Evolutionary conservation across 1,140 invertebrate species (phyloP), one percentile per base, ranked within the genome.

Genomic region (Drosophila quadrilineata): DNA sequence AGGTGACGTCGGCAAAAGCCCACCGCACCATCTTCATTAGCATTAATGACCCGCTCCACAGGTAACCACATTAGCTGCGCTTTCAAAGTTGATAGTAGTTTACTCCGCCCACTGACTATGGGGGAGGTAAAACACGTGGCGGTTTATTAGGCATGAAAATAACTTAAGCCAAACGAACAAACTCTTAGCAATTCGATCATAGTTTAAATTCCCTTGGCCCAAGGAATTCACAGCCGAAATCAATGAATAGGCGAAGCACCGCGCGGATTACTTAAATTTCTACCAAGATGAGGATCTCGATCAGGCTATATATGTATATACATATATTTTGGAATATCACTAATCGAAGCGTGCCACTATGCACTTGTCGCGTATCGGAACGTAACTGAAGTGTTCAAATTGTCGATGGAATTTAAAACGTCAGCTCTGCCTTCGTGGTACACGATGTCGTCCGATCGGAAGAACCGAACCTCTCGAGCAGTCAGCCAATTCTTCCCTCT

Each of bases 91-190:
- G 12, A 24, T 3, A 48, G 29, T 48, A 19, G 45, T n/a, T n/a
- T n/a, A n/a, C n/a, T n/a, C n/a, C 40, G 31, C 43, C 6, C 40
- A 3, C 40, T n/a, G n/a, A n/a, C 19, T 10, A 19, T 8, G 9
- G 5, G 6, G 17, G 3, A 10, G 16, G 9, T 29, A 24, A 26
- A 16, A 16, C 79, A 84, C 70, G 77, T 77, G 77, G 74, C 77
- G 62, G 28, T 71, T 52, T 48, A 19, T 40, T 64, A 68, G 75
- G 50, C 77, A 69, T 82, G 87, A 87, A 89, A 89, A 89, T 89
- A 89, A 89, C 87, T 89, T 89, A 89, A 89, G 87, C 87, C 87
- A 89, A 89, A 89, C 87, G 87, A 89, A 89, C 87, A 89, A 89
- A 89, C 87, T 89, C 73, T 56, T 84, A 68, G 58, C 48, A 50